These are phyloP conservation scores for Alloplasta piceator DNA, from an alignment of 2,888 invertebrate species.

Conservation along the genomic window DNA sequence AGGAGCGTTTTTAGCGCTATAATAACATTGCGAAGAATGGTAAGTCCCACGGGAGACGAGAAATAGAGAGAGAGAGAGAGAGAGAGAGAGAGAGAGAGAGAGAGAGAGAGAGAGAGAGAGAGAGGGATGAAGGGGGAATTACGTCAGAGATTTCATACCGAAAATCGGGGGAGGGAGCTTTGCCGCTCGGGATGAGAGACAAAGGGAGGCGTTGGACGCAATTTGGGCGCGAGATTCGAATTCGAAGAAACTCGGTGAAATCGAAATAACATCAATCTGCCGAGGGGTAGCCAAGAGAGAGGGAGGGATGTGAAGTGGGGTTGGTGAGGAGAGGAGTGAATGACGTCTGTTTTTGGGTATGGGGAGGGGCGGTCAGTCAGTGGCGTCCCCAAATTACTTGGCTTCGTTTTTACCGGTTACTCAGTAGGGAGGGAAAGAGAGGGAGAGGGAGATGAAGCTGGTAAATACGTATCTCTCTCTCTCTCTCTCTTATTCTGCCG, in stretches of 20 bases:
- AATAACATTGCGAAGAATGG: constrained; percentile 4
- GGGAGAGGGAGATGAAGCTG: constrained; percentile 10
- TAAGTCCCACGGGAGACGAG: constrained; percentile 47
- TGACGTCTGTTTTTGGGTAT: constrained; percentile 2
- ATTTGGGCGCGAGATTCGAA: constrained; percentile 53
- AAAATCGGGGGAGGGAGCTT: constrained; percentile 4
- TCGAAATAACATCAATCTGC: constrained; percentile 62
- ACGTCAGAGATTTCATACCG: not conserved
- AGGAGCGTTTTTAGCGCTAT: constrained; percentile 23
- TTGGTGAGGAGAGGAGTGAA: not conserved
- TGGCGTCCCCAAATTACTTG: constrained; percentile 65
- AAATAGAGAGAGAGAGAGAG: constrained; percentile 7
- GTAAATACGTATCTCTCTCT: constrained; percentile 62
- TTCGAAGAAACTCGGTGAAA: constrained; percentile 64
- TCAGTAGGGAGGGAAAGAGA: constrained; percentile 45
- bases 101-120: not conserved
- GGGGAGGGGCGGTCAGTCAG: constrained; percentile 49
- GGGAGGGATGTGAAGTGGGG: not conserved
- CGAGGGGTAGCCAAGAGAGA: constrained; percentile 18
- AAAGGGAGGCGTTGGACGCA: constrained; percentile 32
- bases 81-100: constrained; percentile 58
- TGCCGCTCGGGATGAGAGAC: constrained; percentile 1
- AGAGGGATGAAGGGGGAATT: no score
- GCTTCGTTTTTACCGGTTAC: constrained; percentile 65
- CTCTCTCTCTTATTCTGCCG: constrained; percentile 58